These are phyloP conservation scores for Pao palembangensis DNA, from an alignment of 2,113 vertebrate genomes.

Conservation along the genomic window DNA sequence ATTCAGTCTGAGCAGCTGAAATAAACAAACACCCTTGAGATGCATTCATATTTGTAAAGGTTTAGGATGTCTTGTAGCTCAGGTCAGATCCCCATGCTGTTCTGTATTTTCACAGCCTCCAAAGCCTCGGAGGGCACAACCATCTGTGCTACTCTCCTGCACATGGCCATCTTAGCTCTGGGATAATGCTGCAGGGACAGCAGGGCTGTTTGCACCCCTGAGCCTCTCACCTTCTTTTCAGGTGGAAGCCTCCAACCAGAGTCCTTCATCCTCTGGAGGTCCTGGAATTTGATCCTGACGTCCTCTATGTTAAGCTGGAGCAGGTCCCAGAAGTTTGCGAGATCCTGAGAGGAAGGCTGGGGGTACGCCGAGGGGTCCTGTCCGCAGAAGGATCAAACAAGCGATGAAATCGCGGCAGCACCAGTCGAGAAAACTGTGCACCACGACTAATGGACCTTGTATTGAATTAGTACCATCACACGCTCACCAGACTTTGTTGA, in stretches of 20 bases:
- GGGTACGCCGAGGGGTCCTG: slow-evolving; percentile 94
- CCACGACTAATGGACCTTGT: slow-evolving; percentile 21
- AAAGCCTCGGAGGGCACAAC: slow-evolving; percentile 39
- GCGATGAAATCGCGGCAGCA: neutral
- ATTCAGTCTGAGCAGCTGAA: slow-evolving; percentile 10
- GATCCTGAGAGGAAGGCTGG: slow-evolving; percentile 93
- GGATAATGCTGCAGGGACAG: slow-evolving; percentile 42
- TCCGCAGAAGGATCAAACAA: neutral
- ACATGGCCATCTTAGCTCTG: slow-evolving; percentile 58
- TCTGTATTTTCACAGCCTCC: slow-evolving; percentile 41
- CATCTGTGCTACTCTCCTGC: slow-evolving; percentile 54
- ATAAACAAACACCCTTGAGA: slow-evolving; percentile 7
- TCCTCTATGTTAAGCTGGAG: slow-evolving; percentile 97
- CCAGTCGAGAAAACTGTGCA: neutral
- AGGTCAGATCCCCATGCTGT: slow-evolving; percentile 49
- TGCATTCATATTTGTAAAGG: slow-evolving; percentile 8
- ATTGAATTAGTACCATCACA: slow-evolving; percentile 18
- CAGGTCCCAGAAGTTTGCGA: slow-evolving; percentile 97
- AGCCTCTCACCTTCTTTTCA: slow-evolving; percentile 87
- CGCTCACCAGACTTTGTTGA: slow-evolving; percentile 95
- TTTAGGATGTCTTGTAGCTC: slow-evolving; percentile 18
- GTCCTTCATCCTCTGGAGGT: slow-evolving; percentile 94
- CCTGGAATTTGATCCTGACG: slow-evolving; percentile 91
- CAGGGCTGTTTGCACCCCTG: slow-evolving; percentile 35
- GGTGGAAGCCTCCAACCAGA: slow-evolving; percentile 90